These are phyloP conservation scores for Seira ritae DNA, from an alignment of 2,888 invertebrate species.

Conservation along the genomic window DNA sequence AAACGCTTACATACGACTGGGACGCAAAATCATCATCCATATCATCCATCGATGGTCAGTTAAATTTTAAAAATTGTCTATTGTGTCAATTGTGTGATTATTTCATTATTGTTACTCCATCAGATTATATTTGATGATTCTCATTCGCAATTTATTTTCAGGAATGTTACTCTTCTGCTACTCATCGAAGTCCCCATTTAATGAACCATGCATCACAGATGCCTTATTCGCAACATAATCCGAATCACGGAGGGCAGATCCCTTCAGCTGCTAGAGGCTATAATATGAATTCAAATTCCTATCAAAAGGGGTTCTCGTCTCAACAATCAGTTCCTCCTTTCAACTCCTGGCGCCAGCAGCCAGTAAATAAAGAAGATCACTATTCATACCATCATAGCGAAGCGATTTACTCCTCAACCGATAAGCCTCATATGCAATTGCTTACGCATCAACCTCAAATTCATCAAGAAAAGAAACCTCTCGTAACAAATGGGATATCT, in stretches of 20 bases:
- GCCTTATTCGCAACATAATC: constrained; percentile 44
- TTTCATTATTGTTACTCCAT: too few relatives aligned
- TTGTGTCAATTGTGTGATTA: background rate
- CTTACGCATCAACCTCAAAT: constrained; percentile 72
- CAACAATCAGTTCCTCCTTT: constrained; percentile 38
- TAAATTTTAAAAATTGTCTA: background rate
- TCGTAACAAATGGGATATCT: constrained; percentile 20
- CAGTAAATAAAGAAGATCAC: constrained; percentile 38
- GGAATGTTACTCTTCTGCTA: constrained; percentile 45
- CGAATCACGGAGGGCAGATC: background rate
- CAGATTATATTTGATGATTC: too few relatives aligned
- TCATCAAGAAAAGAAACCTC: constrained; percentile 51
- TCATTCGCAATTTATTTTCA: background rate
- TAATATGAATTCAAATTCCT: constrained; percentile 19
- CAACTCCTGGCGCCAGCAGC: constrained; percentile 45
- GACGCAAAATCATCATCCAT: constrained; percentile 58
- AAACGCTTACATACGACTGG: constrained; percentile 78
- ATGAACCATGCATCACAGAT: constrained; percentile 40
- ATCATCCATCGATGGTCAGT: constrained; percentile 40
- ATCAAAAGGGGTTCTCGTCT: constrained; percentile 26
- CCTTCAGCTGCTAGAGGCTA: constrained; percentile 32
- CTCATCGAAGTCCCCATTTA: constrained; percentile 32
- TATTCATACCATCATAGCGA: constrained; percentile 27
- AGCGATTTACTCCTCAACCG: constrained; percentile 26
- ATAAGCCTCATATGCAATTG: constrained; percentile 54